A percentile compares a stretch with the other conserved stretches of the same genome.
phyloP scores from a whole-genome alignment of 2,113 vertebrate genomes.

The Petaurus breviceps region DNA sequence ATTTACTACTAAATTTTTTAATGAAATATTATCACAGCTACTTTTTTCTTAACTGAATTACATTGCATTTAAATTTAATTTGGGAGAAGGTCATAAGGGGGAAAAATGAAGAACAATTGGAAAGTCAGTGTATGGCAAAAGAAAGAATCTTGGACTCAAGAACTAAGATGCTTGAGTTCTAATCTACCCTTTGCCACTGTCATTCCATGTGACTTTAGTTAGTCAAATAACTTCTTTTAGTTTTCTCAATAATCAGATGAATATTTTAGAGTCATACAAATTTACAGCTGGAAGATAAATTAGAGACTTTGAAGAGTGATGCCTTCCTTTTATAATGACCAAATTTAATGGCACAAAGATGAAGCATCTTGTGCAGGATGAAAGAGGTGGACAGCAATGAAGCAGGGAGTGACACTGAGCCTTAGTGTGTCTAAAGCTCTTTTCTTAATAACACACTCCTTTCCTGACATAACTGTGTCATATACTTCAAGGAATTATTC shows the following conservation, averaged over 20 bases:
- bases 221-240: not conserved
- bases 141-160: not conserved
- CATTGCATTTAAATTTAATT: not conserved
- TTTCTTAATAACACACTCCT: not conserved
- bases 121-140: not conserved
- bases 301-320: not conserved
- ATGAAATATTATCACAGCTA: constrained; percentile 9
- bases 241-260: not conserved
- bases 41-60: not conserved
- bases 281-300: not conserved
- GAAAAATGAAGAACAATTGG: not conserved
- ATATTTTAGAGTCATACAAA: not conserved
- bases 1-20: not conserved
- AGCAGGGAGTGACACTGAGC: not conserved
- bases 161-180: not conserved
- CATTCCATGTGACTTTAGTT: not conserved
- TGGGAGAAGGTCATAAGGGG: not conserved
- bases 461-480: not conserved
- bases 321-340: not conserved
- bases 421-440: too few species aligned
- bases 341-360: not conserved
- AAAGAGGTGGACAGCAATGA: not conserved
- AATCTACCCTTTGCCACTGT: not conserved
- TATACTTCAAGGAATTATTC: not conserved
- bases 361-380: not conserved